These are phyloP conservation scores for Anguilla japonica DNA, from an alignment of 2,113 vertebrate species.

Conservation along the genomic window DNA sequence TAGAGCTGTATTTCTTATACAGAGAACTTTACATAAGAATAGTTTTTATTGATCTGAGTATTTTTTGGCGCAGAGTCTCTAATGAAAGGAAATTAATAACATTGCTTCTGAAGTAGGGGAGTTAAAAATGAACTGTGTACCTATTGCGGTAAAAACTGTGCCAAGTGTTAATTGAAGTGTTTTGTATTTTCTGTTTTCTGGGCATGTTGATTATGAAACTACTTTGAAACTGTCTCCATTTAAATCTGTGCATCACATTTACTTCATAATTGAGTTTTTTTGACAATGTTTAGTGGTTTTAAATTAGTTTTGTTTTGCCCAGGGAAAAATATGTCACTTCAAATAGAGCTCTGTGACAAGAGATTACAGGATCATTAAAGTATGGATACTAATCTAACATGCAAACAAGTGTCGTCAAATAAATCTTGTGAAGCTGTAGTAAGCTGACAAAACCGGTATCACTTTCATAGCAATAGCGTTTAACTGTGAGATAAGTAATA, in stretches of 20 bases:
- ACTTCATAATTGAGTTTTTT: constrained; percentile 1
- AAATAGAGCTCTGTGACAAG: neutral
- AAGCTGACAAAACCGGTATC: neutral
- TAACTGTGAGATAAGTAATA: neutral
- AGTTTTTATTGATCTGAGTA: neutral
- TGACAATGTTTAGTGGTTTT: neutral
- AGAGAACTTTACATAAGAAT: neutral
- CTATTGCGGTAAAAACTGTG: constrained; percentile 32
- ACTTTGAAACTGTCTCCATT: neutral
- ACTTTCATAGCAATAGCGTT: neutral
- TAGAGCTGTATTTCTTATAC: neutral
- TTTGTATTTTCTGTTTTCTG: neutral
- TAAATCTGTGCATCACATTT: neutral
- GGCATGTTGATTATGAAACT: constrained; percentile 21
- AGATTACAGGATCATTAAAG: neutral
- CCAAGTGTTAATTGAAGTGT: constrained; percentile 22
- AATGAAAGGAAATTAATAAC: constrained; percentile 38
- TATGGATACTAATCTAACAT: neutral
- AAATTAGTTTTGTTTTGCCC: constrained; percentile 7
- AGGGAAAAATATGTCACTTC: neutral
- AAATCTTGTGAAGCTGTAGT: neutral
- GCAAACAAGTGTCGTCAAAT: neutral
- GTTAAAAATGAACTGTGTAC: constrained; percentile 37
- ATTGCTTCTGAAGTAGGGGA: constrained; percentile 23
- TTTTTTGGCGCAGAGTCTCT: constrained; percentile 20